A percentile compares a stretch with the other conserved stretches of the same genome.
Conservation (phyloP, 30 jellyfish, hydroid and myxozoan genomes). For the Turritopsis dohrnii region DNA sequence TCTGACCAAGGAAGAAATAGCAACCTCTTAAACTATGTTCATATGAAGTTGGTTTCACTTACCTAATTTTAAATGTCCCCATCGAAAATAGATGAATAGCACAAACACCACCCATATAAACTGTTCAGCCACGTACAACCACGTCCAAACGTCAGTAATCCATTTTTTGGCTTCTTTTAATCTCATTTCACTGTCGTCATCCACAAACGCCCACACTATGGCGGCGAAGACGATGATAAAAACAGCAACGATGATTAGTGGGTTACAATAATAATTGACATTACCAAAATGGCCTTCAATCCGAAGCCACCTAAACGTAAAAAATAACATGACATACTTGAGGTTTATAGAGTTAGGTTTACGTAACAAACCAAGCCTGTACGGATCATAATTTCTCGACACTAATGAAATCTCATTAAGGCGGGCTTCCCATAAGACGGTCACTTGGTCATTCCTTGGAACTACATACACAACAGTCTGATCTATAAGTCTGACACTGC, state of each 20-base stretch:
- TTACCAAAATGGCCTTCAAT: slow-evolving; percentile 6
- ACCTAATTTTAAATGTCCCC: slow-evolving; percentile 22
- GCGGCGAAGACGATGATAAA: neutral
- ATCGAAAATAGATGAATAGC: neutral
- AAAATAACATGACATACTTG: neutral
- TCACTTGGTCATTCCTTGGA: no score
- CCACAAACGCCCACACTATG: neutral
- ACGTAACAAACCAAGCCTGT: no score
- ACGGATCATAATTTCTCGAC: no score
- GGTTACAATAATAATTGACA: slow-evolving; percentile 2
- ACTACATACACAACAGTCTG: no score
- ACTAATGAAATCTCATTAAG: no score
- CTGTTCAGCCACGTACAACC: slow-evolving; percentile 16
- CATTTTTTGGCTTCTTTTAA: neutral
- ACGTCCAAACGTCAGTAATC: slow-evolving; percentile 4
- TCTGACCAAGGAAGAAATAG: no score
- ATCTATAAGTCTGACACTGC: no score
- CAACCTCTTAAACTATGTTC: no score
- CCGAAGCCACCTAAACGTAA: neutral
- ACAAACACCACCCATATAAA: neutral
- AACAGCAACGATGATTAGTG: neutral
- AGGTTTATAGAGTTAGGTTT: no score
- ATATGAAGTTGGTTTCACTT: neutral
- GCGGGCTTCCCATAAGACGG: no score
- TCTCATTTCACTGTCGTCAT: neutral